Evolutionary conservation across 2,113 vertebrate species (phyloP), one percentile per base, ranked within the genome.

Genomic region (Semnornis frantzii): DNA sequence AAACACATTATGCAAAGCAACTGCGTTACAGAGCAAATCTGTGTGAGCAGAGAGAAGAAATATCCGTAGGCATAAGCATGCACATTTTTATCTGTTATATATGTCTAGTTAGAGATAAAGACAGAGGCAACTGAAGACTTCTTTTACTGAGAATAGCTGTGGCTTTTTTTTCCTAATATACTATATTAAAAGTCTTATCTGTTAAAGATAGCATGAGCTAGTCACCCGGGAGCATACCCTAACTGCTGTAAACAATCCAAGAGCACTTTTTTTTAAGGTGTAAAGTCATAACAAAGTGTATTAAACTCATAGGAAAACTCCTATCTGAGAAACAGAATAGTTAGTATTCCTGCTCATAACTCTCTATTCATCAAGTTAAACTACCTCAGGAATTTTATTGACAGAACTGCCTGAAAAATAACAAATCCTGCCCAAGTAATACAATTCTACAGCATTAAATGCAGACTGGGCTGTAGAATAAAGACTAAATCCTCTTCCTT

Each of bases 1-100:
- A 94, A 94, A 96, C 91, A 62, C 76, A 58, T 84, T 85, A 97
- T 95, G 96, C 96, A 97, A 96, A 96, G 63, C 87, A 90, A 92
- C 16, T 24, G 34, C 75, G 85, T 79, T 34, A 19, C 42, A 69
- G 1, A 83, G 82, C 58, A 42, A 42, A 42, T 42, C 42, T 42
- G 44, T 50, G 24, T 48, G 72, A 3, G 2, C 48, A 54, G 24
- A 59, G 10, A 65, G 25, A 28, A 85, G 82, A 78, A 31, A 9
- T 23, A 78, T 23, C 55, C 46, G 62, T 42, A 68, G 34, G 83
- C 73, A 93, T 23, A 58, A 33, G 24, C 59, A 70, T 25, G 77
- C 13, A 39, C 3, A 5, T 66, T n/a, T 6, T 0, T 44, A 8
- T 39, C 57, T 24, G 0, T 73, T 90, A 34, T 10, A n/a, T 34